These are phyloP conservation scores for Arizona elegans DNA, from an alignment of 2,113 vertebrate species.

Conservation along the genomic window DNA sequence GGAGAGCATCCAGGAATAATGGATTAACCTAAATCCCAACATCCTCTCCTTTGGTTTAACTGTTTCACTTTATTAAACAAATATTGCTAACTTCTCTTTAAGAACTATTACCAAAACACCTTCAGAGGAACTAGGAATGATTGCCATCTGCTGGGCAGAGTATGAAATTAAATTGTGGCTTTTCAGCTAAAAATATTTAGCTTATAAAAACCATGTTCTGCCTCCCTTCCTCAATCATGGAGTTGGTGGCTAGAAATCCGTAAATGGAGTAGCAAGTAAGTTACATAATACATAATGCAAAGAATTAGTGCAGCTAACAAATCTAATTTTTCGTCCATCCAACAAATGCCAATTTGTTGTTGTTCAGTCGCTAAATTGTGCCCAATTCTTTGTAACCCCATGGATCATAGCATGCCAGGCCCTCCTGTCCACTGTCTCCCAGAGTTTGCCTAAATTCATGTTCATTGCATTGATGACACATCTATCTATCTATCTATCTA, in stretches of 20 bases:
- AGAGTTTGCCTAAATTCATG: too few relatives aligned
- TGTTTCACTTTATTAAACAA: neutral
- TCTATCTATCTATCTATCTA: too few relatives aligned
- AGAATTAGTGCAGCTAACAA: neutral
- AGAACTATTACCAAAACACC: neutral
- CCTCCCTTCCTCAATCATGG: neutral
- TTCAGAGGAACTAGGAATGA: neutral
- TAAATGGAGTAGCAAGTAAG: neutral
- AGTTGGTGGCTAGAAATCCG: neutral
- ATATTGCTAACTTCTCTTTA: neutral
- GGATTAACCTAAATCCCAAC: constrained; percentile 5
- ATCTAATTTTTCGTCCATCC: neutral
- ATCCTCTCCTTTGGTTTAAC: constrained; percentile 6
- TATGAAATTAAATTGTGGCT: neutral
- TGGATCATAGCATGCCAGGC: neutral
- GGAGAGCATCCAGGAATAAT: constrained; percentile 6
- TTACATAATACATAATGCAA: neutral
- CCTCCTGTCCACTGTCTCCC: too few relatives aligned
- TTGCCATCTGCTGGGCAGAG: constrained; percentile 24
- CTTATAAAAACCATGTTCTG: neutral
- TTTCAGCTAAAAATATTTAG: neutral
- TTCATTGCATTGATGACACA: too few relatives aligned
- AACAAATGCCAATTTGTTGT: neutral
- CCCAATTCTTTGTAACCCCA: neutral
- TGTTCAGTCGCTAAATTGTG: neutral